Base-by-base conservation (phyloP, 2,888 invertebrate species). In the Himalopsyche anomala region DNA sequence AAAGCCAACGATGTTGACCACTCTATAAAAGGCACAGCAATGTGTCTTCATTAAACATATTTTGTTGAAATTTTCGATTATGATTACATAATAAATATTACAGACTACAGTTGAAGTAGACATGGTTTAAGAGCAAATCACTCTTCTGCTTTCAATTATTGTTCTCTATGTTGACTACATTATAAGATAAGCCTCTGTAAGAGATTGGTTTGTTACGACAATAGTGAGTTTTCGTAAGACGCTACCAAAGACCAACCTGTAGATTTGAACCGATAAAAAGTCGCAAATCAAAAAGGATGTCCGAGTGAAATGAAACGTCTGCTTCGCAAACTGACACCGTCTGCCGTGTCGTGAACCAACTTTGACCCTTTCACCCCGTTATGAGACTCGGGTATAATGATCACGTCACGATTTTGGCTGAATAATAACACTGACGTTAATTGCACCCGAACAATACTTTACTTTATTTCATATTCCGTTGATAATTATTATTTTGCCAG, bases 301-400 rank as follows among this genome's bases (percentile, higher is more conserved):
- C 86, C 83, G 81, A 69, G 38, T 28, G 83, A 86, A 81, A 86
- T 80, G 83, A 80, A 55, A 62, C 40, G 62, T 45, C 40, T 51
- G 42, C 79, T 82, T 80, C 82, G 38, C 51, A 45, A 82, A 69
- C 85, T 85, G 86, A 86, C 87, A 86, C 87, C 85, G 80, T 83
- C 84, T 84, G 83, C 80, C 82, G 82, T 81, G 83, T 87, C 85
- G 86, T 86, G 85, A 83, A 51, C 81, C 85, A 84, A 85, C 87
- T 86, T 38, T 85, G 87, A 85, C 83, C 85, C 81, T 80, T 82
- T 84, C 79, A 74, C 62, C 84, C 80, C 56, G 80, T 56, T 56
- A 45, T 51, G 81, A 69, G 51, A 74, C 74, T 56, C 56, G 6
- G 42, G n/a, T 86, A 86, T 86, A 84, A 86, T 80, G 82, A 86